phyloP scores from a whole-genome alignment of 2,888 invertebrate genomes.

The Synanthedon myopaeformis region DNA sequence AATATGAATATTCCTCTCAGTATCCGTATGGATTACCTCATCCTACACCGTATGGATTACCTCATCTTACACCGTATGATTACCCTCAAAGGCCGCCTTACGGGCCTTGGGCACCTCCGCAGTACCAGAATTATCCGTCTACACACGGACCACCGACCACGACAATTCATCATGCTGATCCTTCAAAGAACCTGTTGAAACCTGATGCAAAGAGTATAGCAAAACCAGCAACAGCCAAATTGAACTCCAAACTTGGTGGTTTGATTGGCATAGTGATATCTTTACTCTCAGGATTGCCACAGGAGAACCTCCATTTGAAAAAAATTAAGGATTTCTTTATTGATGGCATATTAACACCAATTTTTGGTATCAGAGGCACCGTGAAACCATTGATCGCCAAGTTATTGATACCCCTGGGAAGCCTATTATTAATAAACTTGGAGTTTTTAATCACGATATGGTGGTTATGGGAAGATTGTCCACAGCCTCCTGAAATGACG shows the following conservation, averaged over 20 bases:
- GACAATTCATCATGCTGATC: not conserved
- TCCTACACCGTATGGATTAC: constrained; percentile 7
- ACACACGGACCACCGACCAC: constrained; percentile 8
- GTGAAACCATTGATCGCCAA: constrained; percentile 51
- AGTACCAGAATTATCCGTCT: constrained; percentile 3
- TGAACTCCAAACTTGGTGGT: constrained; percentile 38
- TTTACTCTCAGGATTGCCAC: constrained; percentile 34
- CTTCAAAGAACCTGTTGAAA: constrained; percentile 12
- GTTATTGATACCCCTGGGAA: constrained; percentile 48
- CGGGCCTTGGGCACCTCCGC: constrained; percentile 7
- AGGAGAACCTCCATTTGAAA: constrained; percentile 29
- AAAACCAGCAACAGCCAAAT: constrained; percentile 36
- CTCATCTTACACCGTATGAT: constrained; percentile 9
- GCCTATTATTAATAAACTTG: constrained; percentile 48
- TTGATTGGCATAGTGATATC: constrained; percentile 40
- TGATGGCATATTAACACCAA: constrained; percentile 47
- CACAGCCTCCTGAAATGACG: constrained; percentile 8
- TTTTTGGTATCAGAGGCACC: constrained; percentile 43
- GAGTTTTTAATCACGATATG: constrained; percentile 53
- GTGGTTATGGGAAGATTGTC: constrained; percentile 66
- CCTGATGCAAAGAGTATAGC: constrained; percentile 26
- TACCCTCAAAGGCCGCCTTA: constrained; percentile 12
- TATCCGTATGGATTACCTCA: constrained; percentile 6
- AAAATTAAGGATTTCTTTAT: constrained; percentile 47
- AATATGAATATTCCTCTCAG: not conserved